These are phyloP conservation scores for Carettochelys insculpta DNA, from an alignment of 2,113 vertebrate genomes.

Conservation along the genomic window DNA sequence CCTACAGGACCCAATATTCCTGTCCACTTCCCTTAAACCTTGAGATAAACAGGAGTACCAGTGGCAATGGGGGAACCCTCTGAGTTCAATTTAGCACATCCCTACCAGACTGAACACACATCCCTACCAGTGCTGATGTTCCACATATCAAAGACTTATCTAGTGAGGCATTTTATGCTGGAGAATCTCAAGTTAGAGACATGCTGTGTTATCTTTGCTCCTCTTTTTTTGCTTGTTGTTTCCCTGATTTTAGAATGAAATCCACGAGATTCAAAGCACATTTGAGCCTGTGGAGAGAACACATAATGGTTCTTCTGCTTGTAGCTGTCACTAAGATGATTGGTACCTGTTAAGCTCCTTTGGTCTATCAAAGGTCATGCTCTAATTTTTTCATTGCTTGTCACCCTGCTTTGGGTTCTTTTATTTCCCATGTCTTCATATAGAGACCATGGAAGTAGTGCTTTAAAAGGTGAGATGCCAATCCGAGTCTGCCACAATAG, in stretches of 20 bases:
- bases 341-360: neutral
- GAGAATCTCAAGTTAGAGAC: neutral
- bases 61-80: too few relatives aligned
- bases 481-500: neutral
- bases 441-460: neutral
- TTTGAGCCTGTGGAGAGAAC: neutral
- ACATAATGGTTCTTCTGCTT: neutral
- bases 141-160: too few relatives aligned
- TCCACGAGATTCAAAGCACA: neutral
- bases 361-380: neutral
- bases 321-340: neutral
- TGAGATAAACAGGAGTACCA: too few relatives aligned
- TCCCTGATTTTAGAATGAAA: neutral
- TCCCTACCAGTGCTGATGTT: too few relatives aligned
- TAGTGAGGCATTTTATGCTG: neutral
- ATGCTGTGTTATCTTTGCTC: neutral
- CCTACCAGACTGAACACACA: too few relatives aligned
- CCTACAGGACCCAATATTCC: too few relatives aligned
- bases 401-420: neutral
- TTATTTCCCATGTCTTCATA: neutral
- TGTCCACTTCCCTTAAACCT: too few relatives aligned
- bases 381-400: neutral
- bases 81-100: too few relatives aligned
- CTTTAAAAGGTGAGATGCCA: neutral
- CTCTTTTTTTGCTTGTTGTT: neutral